Conservation (phyloP, 64 coral and sea anemone species). For the Montipora efflorescens region DNA sequence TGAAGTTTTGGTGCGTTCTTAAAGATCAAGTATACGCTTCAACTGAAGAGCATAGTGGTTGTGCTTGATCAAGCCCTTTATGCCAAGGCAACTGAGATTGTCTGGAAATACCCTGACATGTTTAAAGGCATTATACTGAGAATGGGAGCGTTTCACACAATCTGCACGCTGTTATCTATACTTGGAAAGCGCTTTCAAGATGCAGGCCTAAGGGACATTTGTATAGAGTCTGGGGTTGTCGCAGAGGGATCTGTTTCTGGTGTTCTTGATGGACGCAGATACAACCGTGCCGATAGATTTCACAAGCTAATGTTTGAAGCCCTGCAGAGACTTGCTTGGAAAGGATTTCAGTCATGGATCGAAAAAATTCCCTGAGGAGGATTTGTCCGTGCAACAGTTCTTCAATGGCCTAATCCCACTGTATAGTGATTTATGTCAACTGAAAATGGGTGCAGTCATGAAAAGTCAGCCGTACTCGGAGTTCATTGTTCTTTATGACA, state of each 20-base stretch:
- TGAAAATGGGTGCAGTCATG: not conserved
- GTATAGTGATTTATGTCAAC: conserved; percentile 20
- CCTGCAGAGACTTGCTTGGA: conserved; percentile 31
- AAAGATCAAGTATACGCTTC: not conserved
- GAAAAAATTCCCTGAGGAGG: not conserved
- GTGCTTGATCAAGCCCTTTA: too few species aligned
- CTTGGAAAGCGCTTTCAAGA: too few species aligned
- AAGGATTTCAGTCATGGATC: not conserved
- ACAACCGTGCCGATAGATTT: conserved; percentile 54
- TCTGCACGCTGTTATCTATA: too few species aligned
- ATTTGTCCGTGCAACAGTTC: not conserved
- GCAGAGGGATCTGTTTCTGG: conserved; percentile 43
- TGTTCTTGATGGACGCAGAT: conserved; percentile 49
- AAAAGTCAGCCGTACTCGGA: not conserved
- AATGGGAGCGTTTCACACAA: too few species aligned
- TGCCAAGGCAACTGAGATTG: too few species aligned
- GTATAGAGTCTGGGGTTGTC: conserved; percentile 32
- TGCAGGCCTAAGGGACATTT: conserved; percentile 28
- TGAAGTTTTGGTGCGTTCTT: not conserved
- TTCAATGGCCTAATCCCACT: not conserved
- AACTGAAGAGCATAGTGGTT: not conserved
- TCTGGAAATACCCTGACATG: too few species aligned
- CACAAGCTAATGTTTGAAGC: conserved; percentile 61
- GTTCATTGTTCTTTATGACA: not conserved
- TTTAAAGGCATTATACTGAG: too few species aligned